Percentiles rank a stretch among this genome's conserved stretches.
phyloP scores from a whole-genome alignment of 2,888 invertebrate species.

The Harpalus rufipes region DNA sequence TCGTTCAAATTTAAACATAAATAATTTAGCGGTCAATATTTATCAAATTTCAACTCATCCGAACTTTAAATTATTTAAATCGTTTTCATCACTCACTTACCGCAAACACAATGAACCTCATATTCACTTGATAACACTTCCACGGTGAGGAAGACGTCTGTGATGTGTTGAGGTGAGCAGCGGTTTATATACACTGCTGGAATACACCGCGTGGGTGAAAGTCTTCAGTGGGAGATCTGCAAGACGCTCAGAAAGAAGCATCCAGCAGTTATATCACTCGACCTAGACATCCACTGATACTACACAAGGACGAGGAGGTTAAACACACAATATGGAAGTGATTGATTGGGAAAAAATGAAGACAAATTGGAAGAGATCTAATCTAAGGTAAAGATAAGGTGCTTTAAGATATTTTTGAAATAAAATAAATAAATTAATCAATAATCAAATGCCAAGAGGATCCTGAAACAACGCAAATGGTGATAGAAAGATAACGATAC shows the following conservation, averaged over 20 bases:
- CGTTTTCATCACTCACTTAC: conserved; percentile 29
- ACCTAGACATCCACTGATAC: conserved; percentile 1
- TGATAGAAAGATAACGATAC: no score
- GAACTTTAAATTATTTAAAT: conserved; percentile 1
- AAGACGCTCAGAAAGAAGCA: not conserved
- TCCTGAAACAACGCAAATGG: no score
- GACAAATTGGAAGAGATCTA: no score
- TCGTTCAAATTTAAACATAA: not conserved
- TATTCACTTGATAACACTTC: conserved; percentile 44
- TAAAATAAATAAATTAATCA: no score
- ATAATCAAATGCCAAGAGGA: no score
- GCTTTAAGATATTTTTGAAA: no score
- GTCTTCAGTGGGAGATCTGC: conserved; percentile 61
- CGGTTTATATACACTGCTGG: conserved; percentile 59
- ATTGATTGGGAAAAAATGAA: not conserved
- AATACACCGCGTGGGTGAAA: conserved; percentile 57
- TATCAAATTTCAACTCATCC: no score
- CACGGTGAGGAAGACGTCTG: conserved; percentile 47
- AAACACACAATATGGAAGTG: no score
- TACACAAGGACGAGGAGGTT: not conserved
- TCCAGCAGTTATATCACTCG: conserved; percentile 2
- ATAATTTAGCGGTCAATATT: no score
- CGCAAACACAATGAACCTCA: conserved; percentile 55
- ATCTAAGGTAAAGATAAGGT: no score
- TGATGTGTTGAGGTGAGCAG: not conserved